A percentile compares a stretch with the other conserved stretches of the same genome.
These are phyloP conservation scores for Tympanuchus pallidicinctus DNA, from an alignment of 2,113 vertebrate genomes.

Conservation along the genomic window DNA sequence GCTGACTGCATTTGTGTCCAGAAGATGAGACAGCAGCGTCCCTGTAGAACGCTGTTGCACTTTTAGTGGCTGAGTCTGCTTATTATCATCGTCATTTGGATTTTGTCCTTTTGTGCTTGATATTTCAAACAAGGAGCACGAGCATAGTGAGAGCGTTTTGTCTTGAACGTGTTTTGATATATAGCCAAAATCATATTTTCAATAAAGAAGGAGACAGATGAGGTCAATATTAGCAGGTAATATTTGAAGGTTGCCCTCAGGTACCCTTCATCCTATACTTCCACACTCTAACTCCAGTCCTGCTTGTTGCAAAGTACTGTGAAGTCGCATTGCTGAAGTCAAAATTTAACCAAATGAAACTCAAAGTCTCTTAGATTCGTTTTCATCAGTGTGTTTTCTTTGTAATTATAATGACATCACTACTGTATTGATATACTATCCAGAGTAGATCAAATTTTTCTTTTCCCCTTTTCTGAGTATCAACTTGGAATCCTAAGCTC, in stretches of 20 bases:
- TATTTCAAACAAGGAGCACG: neutral
- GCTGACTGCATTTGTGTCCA: neutral
- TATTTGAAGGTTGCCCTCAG: neutral
- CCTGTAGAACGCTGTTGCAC: neutral
- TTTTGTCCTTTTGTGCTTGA: neutral
- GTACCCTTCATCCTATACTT: neutral
- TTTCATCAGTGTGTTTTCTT: constrained; percentile 27
- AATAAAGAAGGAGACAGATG: neutral
- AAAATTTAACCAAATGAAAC: constrained; percentile 19
- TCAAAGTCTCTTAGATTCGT: constrained; percentile 4
- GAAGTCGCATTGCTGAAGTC: neutral
- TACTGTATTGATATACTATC: neutral
- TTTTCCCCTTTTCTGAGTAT: neutral
- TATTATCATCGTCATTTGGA: neutral
- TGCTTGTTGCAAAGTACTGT: neutral
- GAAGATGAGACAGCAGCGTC: neutral
- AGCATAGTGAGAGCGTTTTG: neutral
- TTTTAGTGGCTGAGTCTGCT: neutral
- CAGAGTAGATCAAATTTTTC: neutral
- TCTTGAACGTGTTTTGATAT: neutral
- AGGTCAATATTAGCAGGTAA: neutral
- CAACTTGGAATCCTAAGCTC: neutral
- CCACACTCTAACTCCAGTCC: neutral
- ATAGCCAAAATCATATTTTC: neutral
- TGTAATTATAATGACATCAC: neutral